Percentiles rank a stretch among this genome's conserved stretches.
phyloP scores from a whole-genome alignment of 1,140 invertebrate species.

The Temnothorax nylanderi region DNA sequence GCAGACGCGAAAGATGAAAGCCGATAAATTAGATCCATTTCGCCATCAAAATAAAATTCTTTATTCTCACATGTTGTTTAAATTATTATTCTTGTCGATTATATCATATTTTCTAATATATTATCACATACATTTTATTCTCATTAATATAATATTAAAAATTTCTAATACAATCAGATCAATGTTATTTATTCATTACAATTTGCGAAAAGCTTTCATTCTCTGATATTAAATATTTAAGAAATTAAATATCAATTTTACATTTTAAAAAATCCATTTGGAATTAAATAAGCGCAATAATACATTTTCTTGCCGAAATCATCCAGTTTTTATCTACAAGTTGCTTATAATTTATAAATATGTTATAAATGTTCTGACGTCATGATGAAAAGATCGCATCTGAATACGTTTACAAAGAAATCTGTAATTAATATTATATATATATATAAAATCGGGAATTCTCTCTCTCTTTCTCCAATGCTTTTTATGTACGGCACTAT shows the following conservation, averaged over 20 bases:
- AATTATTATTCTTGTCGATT: constrained; percentile 19
- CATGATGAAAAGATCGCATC: neutral
- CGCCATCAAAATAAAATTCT: neutral
- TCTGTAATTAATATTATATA: neutral
- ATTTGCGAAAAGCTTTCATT: neutral
- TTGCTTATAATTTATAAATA: neutral
- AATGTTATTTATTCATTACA: neutral
- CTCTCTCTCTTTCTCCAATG: neutral
- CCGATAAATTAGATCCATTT: constrained; percentile 6
- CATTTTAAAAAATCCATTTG: neutral
- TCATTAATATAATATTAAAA: constrained; percentile 4
- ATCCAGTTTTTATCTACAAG: neutral
- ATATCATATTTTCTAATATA: neutral
- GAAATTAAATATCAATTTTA: neutral
- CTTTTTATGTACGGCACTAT: neutral
- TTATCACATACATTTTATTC: neutral
- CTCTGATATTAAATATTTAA: neutral
- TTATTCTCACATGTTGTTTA: neutral
- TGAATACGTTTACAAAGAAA: neutral
- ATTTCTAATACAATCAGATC: neutral
- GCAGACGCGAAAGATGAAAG: neutral
- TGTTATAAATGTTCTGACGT: neutral
- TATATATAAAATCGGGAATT: neutral
- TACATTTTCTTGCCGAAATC: neutral
- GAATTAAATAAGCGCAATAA: neutral